Percentiles rank a stretch among this genome's conserved stretches.
Conservation (phyloP, 2,888 invertebrate species). For the Xestoiulus laeticollis region DNA sequence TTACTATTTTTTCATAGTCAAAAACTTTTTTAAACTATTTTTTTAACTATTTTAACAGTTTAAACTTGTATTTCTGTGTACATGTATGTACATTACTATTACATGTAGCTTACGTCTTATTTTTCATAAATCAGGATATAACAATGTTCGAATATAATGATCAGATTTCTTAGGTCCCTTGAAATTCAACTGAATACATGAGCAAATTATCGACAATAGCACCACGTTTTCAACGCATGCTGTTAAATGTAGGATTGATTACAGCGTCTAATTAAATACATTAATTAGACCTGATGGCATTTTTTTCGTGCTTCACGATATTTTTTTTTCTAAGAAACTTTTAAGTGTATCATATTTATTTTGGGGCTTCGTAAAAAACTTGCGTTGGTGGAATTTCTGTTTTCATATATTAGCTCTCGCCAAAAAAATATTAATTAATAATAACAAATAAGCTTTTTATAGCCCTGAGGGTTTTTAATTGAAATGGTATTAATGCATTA, state of each 20-base stretch:
- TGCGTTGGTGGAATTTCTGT: neutral
- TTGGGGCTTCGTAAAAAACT: neutral
- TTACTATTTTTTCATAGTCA: no score
- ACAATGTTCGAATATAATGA: no score
- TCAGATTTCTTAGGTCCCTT: no score
- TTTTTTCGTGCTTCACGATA: neutral
- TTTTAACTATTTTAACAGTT: no score
- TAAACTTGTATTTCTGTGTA: no score
- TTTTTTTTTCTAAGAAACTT: neutral
- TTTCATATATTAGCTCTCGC: neutral
- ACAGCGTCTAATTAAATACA: neutral
- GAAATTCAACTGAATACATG: no score
- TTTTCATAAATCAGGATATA: no score
- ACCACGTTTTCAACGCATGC: no score
- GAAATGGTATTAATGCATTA: neutral
- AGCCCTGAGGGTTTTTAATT: conserved; percentile 1
- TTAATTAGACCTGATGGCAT: conserved; percentile 2
- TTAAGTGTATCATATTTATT: neutral
- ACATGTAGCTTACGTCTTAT: no score
- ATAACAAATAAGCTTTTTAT: neutral
- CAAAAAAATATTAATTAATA: conserved; percentile 9
- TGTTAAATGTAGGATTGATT: neutral
- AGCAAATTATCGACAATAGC: no score
- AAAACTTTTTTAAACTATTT: no score
- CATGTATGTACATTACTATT: no score